Base-by-base conservation (phyloP, 64 coral and sea anemone genomes). In the Montipora foliosa region DNA sequence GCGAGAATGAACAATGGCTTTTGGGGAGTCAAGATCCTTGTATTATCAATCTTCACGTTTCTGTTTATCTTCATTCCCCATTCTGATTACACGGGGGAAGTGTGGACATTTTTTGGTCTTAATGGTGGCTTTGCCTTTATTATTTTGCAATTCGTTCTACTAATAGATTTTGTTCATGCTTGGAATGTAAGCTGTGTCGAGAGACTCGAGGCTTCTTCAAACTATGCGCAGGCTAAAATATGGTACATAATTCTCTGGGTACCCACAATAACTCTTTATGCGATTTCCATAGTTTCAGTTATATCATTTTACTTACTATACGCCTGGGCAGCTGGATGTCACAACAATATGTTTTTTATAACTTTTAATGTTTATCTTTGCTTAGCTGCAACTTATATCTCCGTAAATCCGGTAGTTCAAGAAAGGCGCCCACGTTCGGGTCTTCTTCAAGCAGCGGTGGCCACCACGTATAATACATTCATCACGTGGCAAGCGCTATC, bases 21-120 rank as follows among this genome's bases (percentile, higher is more conserved):
- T 44, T 99, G 98, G 98, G 89, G 84, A 37, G 57, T 99, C 11
- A 99, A 99, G 66, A 96, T 96, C 6, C 45, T 96, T 0, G 7
- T 91, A 6, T 82, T 99, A 15, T 85, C 95, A 3, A 2, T 94
- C 55, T 58, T 96, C 14, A 93, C 89, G 13, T 91, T 96, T 58
- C 19, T 66, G 16, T 99, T 99, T 84, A 78, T 99, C 25, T 82
- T 99, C 16, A 87, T 99, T 37, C 98, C 98, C 1, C 98, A 96
- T 60, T 96, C 89, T 9, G 98, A 99, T 44, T 99, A 96, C 74
- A 95, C 87, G 19, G 98, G 98, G 7, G 98, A 99, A 87, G 90
- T 99, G 5, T 99, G 98, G 98, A 92, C 93, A 19, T 99, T 99
- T 80, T 99, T 99, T 55, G 98, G 95, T 19, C 58, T 99, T 5